Evolutionary conservation across 2,888 invertebrate species (phyloP), one percentile per base, ranked within the genome.

Genomic region (Drosophila lacicola): DNA sequence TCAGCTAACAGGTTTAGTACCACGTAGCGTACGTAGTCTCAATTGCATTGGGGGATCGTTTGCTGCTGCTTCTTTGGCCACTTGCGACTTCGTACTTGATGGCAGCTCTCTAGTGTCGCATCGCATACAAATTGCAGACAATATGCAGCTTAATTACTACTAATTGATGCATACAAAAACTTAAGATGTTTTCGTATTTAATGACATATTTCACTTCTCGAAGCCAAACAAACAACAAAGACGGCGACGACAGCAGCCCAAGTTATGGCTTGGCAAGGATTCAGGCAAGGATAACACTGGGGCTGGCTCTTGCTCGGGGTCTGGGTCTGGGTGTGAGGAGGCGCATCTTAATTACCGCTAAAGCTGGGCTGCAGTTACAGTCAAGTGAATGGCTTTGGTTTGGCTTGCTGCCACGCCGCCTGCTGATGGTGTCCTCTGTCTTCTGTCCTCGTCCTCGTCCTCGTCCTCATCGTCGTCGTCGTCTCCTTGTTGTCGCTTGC

Each of bases 91-190:
- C 44, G 54, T 47, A 41, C 60, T 70, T 62, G 70, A 64, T 65
- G 75, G 67, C 56, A 58, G 67, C 73, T 58, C 54, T 74, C 74
- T 78, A 68, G 74, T 75, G 74, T 70, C 55, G 76, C 65, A 68
- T 56, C 69, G 85, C 88, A 89, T 89, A 87, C 88, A 86, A 89
- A 89, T 89, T 86, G 88, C 82, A 89, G 88, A 90, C 90, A 91
- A 90, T 90, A 88, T 90, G 89, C 90, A 85, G 88, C 91, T 91
- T 91, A 91, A 91, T 91, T 91, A 91, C 91, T 85, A 74, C 90
- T 91, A 91, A 91, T 91, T 91, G 90, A 91, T 89, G 91, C 88
- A 90, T 90, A 88, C 90, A 90, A 90, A 85, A 91, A 91, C 90
- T 91, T 91, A 86, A 86, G 89, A 89, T 86, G 89, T 89, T 89